Percentiles rank a stretch among this genome's conserved stretches.
phyloP scores from a whole-genome alignment of 2,888 invertebrate species.

The Argyra leucocephala region DNA sequence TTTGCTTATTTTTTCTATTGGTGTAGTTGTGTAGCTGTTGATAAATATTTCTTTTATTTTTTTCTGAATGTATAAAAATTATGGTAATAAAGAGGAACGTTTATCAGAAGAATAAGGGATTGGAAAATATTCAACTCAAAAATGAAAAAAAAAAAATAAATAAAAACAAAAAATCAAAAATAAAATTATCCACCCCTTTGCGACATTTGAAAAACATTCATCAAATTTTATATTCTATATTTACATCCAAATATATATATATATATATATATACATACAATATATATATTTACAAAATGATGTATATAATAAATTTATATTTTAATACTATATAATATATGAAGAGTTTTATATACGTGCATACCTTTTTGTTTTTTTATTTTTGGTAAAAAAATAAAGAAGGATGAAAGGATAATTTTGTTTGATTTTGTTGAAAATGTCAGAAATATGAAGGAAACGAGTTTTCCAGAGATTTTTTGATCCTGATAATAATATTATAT shows the following conservation, averaged over 20 bases:
- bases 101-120: not conserved
- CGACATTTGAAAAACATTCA: conserved; percentile 6
- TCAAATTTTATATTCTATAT: not conserved
- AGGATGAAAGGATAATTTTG: conserved; percentile 1
- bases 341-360: not conserved
- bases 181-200: not conserved
- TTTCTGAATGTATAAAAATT: not conserved
- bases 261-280: not conserved
- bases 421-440: conserved; percentile 6
- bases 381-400: not conserved
- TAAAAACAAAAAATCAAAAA: too few species aligned
- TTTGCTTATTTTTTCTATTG: not conserved
- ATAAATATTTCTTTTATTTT: not conserved
- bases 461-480: not conserved
- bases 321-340: not conserved
- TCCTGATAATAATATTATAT: too few species aligned
- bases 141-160: not conserved
- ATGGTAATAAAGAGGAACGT: not conserved
- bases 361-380: too few species aligned
- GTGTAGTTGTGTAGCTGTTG: not conserved
- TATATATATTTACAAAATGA: not conserved
- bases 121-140: not conserved
- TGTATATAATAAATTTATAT: not conserved
- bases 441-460: conserved; percentile 6
- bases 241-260: not conserved